These are phyloP conservation scores for Enteromius unitaeniatus DNA, from an alignment of 2,797 vertebrate genomes.

Conservation along the genomic window DNA sequence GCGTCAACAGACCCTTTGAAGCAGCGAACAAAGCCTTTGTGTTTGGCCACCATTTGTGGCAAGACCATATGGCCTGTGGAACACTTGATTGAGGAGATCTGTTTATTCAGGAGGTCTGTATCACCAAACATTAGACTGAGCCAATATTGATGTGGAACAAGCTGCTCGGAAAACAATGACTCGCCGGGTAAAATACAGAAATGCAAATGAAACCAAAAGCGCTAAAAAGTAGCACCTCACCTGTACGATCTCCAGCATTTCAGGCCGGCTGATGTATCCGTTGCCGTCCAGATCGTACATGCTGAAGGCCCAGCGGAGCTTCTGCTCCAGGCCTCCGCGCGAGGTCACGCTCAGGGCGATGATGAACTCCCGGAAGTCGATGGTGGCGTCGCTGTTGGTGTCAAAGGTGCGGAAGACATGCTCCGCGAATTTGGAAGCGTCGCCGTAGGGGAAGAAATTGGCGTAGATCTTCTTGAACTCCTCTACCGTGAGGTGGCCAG, in stretches of 20 bases:
- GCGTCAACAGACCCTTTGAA: conserved; percentile 41
- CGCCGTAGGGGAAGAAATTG: conserved; percentile 86
- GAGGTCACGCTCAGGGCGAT: conserved; percentile 84
- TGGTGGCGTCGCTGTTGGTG: conserved; percentile 82
- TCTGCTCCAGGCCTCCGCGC: conserved; percentile 82
- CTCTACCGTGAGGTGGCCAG: conserved; percentile 81
- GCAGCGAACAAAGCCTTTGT: conserved; percentile 39
- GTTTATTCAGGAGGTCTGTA: conserved; percentile 69
- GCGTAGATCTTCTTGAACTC: conserved; percentile 88
- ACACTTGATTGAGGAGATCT: conserved; percentile 53
- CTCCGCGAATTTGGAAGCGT: conserved; percentile 84
- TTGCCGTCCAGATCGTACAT: conserved; percentile 87
- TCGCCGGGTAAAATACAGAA: conserved; percentile 73
- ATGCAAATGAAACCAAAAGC: conserved; percentile 43
- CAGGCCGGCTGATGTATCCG: conserved; percentile 83
- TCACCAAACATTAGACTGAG: conserved; percentile 69
- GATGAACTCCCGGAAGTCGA: conserved; percentile 86
- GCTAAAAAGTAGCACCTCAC: conserved; percentile 62
- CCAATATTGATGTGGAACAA: conserved; percentile 76
- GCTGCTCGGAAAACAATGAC: conserved; percentile 64
- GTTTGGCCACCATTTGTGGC: conserved; percentile 51
- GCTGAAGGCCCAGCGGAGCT: conserved; percentile 85
- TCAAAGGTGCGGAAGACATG: conserved; percentile 86
- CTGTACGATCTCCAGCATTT: conserved; percentile 88
- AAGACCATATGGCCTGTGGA: conserved; percentile 55